These are phyloP conservation scores for Haliaeetus leucogaster DNA, from an alignment of 2,113 vertebrate genomes.

Conservation along the genomic window DNA sequence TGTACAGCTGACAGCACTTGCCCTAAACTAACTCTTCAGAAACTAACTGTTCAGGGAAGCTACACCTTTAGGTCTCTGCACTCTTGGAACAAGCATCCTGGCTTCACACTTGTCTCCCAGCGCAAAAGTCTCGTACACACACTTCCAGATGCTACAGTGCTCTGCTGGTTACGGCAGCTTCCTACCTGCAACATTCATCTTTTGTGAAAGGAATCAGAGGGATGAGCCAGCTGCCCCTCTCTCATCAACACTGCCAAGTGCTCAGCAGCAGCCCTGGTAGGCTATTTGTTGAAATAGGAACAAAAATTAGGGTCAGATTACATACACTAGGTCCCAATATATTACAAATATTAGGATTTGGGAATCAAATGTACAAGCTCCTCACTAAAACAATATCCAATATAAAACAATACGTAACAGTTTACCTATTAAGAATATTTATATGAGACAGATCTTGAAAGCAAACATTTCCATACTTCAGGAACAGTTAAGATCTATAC, in stretches of 20 bases:
- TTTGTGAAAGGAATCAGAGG: too few species aligned
- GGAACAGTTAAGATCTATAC: neutral
- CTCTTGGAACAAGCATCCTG: accelerated
- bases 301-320: too few species aligned
- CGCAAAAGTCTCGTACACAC: accelerated
- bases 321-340: accelerated
- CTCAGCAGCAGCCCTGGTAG: neutral
- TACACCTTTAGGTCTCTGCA: neutral
- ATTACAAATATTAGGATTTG: neutral
- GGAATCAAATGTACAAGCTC: neutral
- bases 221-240: too few species aligned
- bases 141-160: neutral
- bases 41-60: neutral
- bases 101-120: accelerated
- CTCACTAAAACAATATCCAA: neutral
- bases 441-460: neutral
- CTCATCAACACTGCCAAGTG: accelerated
- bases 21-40: too few species aligned
- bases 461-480: accelerated
- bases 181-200: accelerated
- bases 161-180: neutral
- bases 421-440: neutral
- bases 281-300: accelerated
- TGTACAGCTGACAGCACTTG: neutral
- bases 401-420: accelerated